Conservation (phyloP, 2,797 vertebrate genomes). For the Gymnothorax javanicus region DNA sequence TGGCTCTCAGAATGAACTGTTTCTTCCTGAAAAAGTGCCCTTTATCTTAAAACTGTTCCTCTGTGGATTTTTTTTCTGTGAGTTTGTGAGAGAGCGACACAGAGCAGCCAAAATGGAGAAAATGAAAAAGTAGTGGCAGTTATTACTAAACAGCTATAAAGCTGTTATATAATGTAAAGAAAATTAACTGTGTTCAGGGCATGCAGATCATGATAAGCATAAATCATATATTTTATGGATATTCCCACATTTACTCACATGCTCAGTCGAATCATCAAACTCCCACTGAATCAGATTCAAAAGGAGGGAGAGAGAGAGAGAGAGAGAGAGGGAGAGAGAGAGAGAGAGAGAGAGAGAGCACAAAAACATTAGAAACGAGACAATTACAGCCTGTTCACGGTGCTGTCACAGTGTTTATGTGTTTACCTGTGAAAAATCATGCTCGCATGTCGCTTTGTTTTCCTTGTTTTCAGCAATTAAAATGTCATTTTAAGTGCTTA, state of each 20-base stretch:
- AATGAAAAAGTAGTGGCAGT: neutral
- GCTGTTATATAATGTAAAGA: neutral
- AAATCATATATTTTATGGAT: neutral
- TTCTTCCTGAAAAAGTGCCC: too few species aligned
- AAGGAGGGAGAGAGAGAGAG: constrained; percentile 54
- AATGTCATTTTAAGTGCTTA: constrained; percentile 24
- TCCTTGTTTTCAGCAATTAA: neutral
- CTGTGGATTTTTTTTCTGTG: too few species aligned
- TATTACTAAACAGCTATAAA: neutral
- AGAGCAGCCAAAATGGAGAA: neutral
- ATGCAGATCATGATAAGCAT: constrained; percentile 13
- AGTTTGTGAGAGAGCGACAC: neutral
- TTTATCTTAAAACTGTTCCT: too few species aligned
- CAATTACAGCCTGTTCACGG: neutral
- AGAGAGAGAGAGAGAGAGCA: constrained; percentile 62
- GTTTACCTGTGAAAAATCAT: neutral
- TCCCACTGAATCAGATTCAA: constrained; percentile 83
- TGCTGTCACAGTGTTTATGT: neutral
- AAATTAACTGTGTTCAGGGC: neutral
- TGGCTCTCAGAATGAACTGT: too few species aligned
- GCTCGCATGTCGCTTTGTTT: neutral
- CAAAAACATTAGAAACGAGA: neutral
- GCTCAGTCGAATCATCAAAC: constrained; percentile 88
- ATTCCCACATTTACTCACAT: constrained; percentile 82
- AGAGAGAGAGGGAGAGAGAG: constrained; percentile 65